Evolutionary conservation across 2,888 invertebrate genomes (phyloP), one percentile per base, ranked within the genome.

Genomic region (Mesopsocus fuscifrons): DNA sequence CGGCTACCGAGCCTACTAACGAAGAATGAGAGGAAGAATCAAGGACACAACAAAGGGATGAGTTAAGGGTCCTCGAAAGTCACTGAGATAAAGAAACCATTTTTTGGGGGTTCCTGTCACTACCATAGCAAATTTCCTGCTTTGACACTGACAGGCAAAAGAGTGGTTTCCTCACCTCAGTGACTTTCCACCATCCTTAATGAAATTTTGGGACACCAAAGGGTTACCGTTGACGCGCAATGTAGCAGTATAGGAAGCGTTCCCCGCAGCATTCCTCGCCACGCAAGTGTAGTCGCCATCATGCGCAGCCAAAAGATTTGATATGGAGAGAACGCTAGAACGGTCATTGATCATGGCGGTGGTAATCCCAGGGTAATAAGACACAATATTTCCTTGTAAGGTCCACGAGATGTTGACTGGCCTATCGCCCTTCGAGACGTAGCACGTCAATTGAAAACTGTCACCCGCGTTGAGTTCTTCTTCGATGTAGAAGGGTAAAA

Each of bases 371-470:
- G 54, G 53, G 43, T 54, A 48, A 48, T 51, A 45, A 31, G 51
- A 49, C 5, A 65, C 53, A 38, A 69, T 68, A 54, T 68, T 62
- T 33, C 76, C 75, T 59, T 82, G 75, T 52, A 79, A 74, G 41
- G 70, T 71, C 65, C 67, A 67, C 20, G 56, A 52, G 23, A 67
- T 59, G 23, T 55, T 54, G 32, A 67, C 53, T 13, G 66, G 82
- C 44, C 72, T 63, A 60, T 83, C 82, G 46, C 83, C 79, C 59
- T 76, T 74, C 44, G 71, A 71, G 40, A 75, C 70, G 49, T 74
- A 71, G 57, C 79, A 80, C 43, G 68, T 70, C 56, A 73, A 67
- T 56, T 74, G 74, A 41, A 74, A 69, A 42, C 71, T 69, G 56
- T 77, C 76, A 42, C 76, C 77, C 48, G 71, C 72, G 57, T 73